Percentiles rank a stretch among this genome's conserved stretches.
phyloP scores from a whole-genome alignment of 2,113 vertebrate genomes.

The Chloropsis cyanopogon region DNA sequence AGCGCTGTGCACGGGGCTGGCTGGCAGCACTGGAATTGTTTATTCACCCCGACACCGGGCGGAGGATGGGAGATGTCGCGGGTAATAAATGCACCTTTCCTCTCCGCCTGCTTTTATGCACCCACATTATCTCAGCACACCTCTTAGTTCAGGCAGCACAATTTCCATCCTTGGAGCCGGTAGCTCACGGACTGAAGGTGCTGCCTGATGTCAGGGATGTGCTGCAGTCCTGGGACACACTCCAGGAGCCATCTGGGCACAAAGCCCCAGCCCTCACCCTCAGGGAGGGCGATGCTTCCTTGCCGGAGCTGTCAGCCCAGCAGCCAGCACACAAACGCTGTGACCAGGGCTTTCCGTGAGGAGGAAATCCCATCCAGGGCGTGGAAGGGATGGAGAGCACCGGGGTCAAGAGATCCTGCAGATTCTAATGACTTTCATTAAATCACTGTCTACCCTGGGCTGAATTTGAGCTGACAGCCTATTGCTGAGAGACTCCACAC shows the following conservation, averaged over 20 bases:
- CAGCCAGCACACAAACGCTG: neutral
- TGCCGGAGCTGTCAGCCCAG: neutral
- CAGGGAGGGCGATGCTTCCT: neutral
- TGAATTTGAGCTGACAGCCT: constrained; percentile 26
- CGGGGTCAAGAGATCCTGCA: neutral
- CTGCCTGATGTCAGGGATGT: neutral
- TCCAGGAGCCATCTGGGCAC: neutral
- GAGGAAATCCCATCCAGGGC: neutral
- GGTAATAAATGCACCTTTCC: neutral
- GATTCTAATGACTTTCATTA: constrained; percentile 14
- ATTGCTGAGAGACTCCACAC: neutral
- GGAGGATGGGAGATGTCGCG: neutral
- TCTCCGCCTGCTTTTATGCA: neutral
- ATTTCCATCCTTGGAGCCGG: neutral
- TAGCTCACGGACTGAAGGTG: accelerated
- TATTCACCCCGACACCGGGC: neutral
- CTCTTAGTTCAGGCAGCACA: neutral
- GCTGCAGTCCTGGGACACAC: neutral
- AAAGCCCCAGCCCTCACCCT: accelerated
- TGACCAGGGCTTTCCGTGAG: accelerated
- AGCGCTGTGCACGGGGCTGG: neutral
- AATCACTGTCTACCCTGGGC: constrained; percentile 10
- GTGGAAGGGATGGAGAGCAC: neutral
- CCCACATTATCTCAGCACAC: neutral
- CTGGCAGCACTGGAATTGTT: neutral